Evolutionary conservation across 2,113 vertebrate genomes (phyloP).

Genomic region (Accipiter cooperii): DNA sequence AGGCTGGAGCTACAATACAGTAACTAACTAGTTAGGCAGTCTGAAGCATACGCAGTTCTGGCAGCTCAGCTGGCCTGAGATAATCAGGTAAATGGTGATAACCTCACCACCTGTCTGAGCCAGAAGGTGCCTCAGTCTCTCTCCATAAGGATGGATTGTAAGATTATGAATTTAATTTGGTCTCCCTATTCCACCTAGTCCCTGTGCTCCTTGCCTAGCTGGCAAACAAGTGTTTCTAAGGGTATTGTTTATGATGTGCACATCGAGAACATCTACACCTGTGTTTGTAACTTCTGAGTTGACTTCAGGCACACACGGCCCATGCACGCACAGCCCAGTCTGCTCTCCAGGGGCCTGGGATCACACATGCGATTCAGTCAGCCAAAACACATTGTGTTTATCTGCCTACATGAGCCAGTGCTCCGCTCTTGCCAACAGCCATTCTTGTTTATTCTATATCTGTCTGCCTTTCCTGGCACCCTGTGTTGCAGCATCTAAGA

Average conservation of each 20-base stretch:
- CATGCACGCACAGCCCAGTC: rapidly evolving
- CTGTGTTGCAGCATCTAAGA: rapidly evolving
- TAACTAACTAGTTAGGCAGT: neutral
- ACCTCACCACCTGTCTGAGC: neutral
- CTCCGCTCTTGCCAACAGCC: neutral
- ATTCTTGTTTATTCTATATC: neutral
- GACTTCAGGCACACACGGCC: neutral
- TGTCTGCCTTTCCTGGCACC: constrained; percentile 6
- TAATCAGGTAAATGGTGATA: neutral
- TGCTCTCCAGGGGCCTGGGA: neutral
- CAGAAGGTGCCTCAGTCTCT: neutral
- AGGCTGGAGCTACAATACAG: neutral
- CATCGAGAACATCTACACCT: neutral
- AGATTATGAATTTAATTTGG: neutral
- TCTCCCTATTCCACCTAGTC: neutral
- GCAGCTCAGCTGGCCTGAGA: neutral
- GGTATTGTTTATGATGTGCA: neutral
- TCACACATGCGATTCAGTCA: neutral
- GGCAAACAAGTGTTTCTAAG: neutral
- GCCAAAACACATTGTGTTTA: neutral
- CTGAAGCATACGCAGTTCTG: neutral
- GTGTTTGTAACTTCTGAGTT: rapidly evolving
- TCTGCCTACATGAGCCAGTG: neutral
- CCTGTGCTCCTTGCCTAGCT: neutral
- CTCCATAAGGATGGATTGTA: neutral